phyloP scores from a whole-genome alignment of 2,888 invertebrate genomes.

The Maniola hyperantus region DNA sequence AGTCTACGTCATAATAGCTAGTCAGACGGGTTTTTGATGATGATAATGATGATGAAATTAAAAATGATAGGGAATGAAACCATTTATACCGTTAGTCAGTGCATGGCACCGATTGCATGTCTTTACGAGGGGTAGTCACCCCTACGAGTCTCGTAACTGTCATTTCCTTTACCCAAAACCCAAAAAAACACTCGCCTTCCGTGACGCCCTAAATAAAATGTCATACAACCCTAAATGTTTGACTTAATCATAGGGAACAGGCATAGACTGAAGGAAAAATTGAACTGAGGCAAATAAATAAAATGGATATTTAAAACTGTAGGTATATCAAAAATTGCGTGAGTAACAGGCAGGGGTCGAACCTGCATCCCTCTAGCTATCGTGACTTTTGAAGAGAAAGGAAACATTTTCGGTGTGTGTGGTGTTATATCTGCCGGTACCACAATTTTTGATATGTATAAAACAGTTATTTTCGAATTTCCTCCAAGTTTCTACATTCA shows the following conservation, averaged over 20 bases:
- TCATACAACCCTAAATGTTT: conserved; percentile 16
- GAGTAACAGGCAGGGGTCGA: too few species aligned
- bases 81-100: background rate
- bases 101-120: conserved; percentile 14
- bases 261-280: background rate
- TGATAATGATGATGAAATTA: background rate
- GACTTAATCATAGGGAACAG: conserved; percentile 5
- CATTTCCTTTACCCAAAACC: conserved; percentile 17
- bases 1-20: too few species aligned
- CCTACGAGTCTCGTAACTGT: conserved; percentile 15
- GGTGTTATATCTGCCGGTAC: too few species aligned
- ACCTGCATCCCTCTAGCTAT: too few species aligned
- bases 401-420: too few species aligned
- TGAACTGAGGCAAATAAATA: background rate
- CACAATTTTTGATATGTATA: too few species aligned
- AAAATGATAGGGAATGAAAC: background rate
- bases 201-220: conserved; percentile 20
- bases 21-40: background rate
- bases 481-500: too few species aligned
- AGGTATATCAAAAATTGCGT: too few species aligned
- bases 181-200: conserved; percentile 14
- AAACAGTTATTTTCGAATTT: too few species aligned
- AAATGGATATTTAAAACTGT: too few species aligned
- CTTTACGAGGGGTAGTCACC: conserved; percentile 21
- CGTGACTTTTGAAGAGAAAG: too few species aligned